Evolutionary conservation across 2,888 invertebrate species (phyloP).

Genomic region (Ommatoiulus sabulosus): DNA sequence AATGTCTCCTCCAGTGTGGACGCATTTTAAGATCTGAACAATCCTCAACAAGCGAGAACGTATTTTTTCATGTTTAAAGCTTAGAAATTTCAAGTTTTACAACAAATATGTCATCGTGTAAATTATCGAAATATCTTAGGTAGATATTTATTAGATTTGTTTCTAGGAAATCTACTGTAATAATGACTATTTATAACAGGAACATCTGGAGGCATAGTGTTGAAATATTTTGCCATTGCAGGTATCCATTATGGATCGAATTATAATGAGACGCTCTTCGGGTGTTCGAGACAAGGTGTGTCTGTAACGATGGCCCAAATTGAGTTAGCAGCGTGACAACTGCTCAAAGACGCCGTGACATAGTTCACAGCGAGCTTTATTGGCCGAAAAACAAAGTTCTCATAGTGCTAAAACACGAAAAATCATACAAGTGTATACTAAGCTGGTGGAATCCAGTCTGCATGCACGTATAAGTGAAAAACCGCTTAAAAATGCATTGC

Average conservation of each 20-base stretch:
- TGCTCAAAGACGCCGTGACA: conserved; percentile 38
- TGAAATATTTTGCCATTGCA: background rate
- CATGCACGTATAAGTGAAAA: background rate
- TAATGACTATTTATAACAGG: background rate
- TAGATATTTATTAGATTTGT: background rate
- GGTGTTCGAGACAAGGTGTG: conserved; percentile 1
- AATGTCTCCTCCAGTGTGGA: too few relatives aligned
- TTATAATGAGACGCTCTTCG: background rate
- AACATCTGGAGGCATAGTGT: background rate
- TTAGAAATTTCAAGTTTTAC: too few relatives aligned
- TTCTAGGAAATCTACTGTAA: too few relatives aligned
- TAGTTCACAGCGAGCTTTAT: conserved; percentile 45
- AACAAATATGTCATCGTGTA: background rate
- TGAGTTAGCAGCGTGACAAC: conserved; percentile 7
- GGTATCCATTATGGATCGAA: background rate
- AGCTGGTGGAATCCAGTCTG: background rate
- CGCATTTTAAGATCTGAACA: too few relatives aligned
- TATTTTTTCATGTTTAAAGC: too few relatives aligned
- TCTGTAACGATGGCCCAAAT: conserved; percentile 31
- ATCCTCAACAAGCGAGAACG: too few relatives aligned
- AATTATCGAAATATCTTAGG: background rate
- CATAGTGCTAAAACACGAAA: background rate
- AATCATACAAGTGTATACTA: background rate
- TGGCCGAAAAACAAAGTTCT: background rate
- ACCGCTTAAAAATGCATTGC: background rate